phyloP scores from a whole-genome alignment of 2,888 invertebrate species.

The Zaprionus obscuricornis region DNA sequence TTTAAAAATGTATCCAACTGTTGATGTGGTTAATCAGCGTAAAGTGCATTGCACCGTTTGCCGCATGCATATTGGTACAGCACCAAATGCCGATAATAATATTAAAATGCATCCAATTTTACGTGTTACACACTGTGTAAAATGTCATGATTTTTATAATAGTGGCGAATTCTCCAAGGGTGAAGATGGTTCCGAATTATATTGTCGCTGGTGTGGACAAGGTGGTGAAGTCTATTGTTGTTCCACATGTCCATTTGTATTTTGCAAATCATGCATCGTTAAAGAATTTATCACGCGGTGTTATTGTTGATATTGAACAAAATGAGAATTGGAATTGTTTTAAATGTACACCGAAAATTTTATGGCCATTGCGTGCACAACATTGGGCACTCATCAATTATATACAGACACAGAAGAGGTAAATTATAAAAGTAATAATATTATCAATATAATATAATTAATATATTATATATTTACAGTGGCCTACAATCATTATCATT shows the following conservation, averaged over 20 bases:
- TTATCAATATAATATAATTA: neutral
- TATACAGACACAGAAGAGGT: slow-evolving; percentile 85
- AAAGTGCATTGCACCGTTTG: slow-evolving; percentile 90
- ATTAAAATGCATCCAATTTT: slow-evolving; percentile 90
- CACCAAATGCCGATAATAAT: slow-evolving; percentile 86
- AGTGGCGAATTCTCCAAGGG: slow-evolving; percentile 93
- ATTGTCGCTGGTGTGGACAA: slow-evolving; percentile 93
- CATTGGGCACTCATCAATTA: slow-evolving; percentile 90
- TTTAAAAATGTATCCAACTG: slow-evolving; percentile 85
- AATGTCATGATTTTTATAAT: slow-evolving; percentile 90
- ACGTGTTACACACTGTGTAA: slow-evolving; percentile 88
- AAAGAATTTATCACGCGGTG: slow-evolving; percentile 88
- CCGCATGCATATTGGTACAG: slow-evolving; percentile 89
- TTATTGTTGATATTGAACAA: slow-evolving; percentile 89
- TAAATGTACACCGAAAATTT: slow-evolving; percentile 87
- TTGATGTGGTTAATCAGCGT: slow-evolving; percentile 85
- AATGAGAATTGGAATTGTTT: slow-evolving; percentile 93
- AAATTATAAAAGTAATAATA: slow-evolving; percentile 42
- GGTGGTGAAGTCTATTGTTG: slow-evolving; percentile 92
- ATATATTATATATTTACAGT: slow-evolving; percentile 40
- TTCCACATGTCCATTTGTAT: slow-evolving; percentile 89
- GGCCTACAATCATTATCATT: slow-evolving; percentile 64
- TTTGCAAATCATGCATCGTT: slow-evolving; percentile 91
- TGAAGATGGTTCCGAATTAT: slow-evolving; percentile 92
- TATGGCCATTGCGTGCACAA: slow-evolving; percentile 87